A percentile compares a stretch with the other conserved stretches of the same genome.
Evolutionary conservation across 1,140 invertebrate species (phyloP).

Genomic region (Octopus bimaculoides): DNA sequence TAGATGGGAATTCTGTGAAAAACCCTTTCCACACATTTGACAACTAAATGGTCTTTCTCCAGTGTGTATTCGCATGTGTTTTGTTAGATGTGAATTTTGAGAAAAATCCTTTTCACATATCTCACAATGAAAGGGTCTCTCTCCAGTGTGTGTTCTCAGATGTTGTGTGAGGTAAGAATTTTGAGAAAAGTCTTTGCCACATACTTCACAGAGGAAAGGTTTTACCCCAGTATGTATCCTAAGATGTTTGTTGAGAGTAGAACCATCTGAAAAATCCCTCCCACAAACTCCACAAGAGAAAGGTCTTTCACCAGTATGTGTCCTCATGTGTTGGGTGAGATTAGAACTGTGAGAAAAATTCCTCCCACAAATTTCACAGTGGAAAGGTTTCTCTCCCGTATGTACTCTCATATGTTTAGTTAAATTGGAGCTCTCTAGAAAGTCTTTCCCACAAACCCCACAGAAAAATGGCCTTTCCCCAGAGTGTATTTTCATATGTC

Average conservation of each 20-base stretch:
- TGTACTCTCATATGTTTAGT: slow-evolving; percentile 36
- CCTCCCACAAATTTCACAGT: slow-evolving; percentile 84
- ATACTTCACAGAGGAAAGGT: not conserved
- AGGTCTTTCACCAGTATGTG: not conserved
- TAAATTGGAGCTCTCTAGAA: slow-evolving; percentile 15
- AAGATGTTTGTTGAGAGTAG: not conserved
- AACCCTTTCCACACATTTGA: no score
- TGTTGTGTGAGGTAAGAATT: not conserved
- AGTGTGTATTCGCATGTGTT: no score
- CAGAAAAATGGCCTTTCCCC: slow-evolving; percentile 15
- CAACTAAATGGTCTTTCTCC: no score
- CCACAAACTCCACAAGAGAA: not conserved
- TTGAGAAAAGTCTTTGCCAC: not conserved
- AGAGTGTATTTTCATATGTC: not conserved
- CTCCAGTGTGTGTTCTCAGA: not conserved
- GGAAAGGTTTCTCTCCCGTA: slow-evolving; percentile 85
- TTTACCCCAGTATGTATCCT: not conserved
- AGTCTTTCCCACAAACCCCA: slow-evolving; percentile 18
- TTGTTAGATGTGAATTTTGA: no score
- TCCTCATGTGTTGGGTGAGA: not conserved
- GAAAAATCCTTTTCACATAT: no score
- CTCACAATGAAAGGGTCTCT: not conserved
- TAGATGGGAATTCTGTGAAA: no score
- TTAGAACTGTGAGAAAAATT: slow-evolving; percentile 77
- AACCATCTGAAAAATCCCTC: not conserved